phyloP scores from a whole-genome alignment of 2,797 vertebrate genomes.

The Australoheros facetus region DNA sequence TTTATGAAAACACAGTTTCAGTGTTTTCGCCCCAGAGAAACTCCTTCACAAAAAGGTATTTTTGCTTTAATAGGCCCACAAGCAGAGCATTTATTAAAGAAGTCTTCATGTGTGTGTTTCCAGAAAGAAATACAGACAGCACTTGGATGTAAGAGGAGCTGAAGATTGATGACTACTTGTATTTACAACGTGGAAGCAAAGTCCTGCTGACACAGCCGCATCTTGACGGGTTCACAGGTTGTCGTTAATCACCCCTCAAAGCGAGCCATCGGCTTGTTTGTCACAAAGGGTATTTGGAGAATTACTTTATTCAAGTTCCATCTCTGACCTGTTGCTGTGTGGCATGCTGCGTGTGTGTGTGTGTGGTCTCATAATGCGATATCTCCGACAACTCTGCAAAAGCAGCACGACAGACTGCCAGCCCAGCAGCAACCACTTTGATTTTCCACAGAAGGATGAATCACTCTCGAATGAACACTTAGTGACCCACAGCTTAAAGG shows the following conservation, averaged over 20 bases:
- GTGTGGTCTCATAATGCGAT: constrained; percentile 49
- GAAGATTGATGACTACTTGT: background rate
- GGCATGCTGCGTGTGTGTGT: constrained; percentile 20
- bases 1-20: background rate
- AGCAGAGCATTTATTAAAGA: background rate
- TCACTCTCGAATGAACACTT: constrained; percentile 62
- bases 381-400: constrained; percentile 39
- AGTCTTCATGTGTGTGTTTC: constrained; percentile 2
- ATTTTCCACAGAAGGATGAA: constrained; percentile 58
- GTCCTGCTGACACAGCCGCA: constrained; percentile 13
- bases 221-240: constrained; percentile 12
- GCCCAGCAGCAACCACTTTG: constrained; percentile 50
- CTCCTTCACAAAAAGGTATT: background rate
- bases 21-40: background rate
- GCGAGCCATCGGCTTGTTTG: background rate
- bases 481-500: constrained; percentile 53
- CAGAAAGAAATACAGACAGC: constrained; percentile 17
- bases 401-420: constrained; percentile 20
- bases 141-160: constrained; percentile 2
- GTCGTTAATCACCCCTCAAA: constrained; percentile 18
- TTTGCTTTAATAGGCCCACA: background rate
- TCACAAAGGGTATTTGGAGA: background rate
- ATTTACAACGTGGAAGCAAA: constrained; percentile 5
- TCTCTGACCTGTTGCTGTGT: constrained; percentile 4
- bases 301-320: constrained; percentile 30